phyloP scores from a whole-genome alignment of 1,140 invertebrate genomes.

The Heterodera schachtii region DNA sequence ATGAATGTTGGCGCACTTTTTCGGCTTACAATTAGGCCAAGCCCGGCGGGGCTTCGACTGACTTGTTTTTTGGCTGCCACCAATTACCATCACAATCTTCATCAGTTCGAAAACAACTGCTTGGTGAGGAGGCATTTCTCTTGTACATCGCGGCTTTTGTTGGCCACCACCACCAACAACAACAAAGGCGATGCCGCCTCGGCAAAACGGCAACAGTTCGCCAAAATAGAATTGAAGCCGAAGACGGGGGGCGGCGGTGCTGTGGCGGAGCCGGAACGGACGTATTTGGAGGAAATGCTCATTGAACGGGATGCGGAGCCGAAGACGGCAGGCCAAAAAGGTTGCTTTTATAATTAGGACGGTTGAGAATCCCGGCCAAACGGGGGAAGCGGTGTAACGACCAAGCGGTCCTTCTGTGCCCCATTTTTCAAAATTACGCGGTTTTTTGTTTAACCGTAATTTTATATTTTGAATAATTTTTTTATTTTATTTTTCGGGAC shows the following conservation, averaged over 20 bases:
- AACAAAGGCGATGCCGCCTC: neutral
- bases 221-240: neutral
- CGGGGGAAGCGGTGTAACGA: too few species aligned
- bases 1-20: too few species aligned
- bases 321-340: constrained; percentile 61
- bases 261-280: constrained; percentile 12
- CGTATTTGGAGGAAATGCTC: constrained; percentile 50
- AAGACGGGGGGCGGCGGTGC: neutral
- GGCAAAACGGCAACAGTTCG: neutral
- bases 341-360: too few species aligned
- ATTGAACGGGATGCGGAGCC: constrained; percentile 51
- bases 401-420: too few species aligned
- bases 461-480: too few species aligned
- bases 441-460: too few species aligned
- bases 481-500: too few species aligned
- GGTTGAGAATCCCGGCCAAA: too few species aligned
- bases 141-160: neutral
- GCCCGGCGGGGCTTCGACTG: too few species aligned
- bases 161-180: neutral
- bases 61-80: too few species aligned
- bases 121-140: neutral
- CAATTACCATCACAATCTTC: neutral
- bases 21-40: too few species aligned
- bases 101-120: neutral
- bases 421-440: too few species aligned